Conservation (phyloP, 2,888 invertebrate genomes). For the Cataglyphis altisquamis region DNA sequence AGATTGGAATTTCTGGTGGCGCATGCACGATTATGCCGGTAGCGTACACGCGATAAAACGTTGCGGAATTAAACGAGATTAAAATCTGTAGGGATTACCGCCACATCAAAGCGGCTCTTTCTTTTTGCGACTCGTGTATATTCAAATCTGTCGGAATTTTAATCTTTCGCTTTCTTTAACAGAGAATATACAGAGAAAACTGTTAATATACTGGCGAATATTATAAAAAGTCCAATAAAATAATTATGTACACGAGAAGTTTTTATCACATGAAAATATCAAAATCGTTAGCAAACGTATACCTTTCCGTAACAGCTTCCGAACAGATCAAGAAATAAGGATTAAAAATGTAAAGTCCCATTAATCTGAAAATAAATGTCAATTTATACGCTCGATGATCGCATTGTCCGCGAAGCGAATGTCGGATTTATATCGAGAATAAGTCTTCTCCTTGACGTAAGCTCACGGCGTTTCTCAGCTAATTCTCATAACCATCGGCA, state of each 20-base stretch:
- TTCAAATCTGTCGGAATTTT: constrained; percentile 52
- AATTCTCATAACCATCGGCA: constrained; percentile 31
- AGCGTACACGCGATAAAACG: constrained; percentile 56
- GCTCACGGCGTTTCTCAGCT: not conserved
- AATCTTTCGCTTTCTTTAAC: constrained; percentile 34
- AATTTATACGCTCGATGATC: not conserved
- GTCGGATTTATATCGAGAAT: constrained; percentile 6
- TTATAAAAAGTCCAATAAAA: constrained; percentile 16
- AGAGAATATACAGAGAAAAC: constrained; percentile 27
- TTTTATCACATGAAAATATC: not conserved
- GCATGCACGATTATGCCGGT: constrained; percentile 53
- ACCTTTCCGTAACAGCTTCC: not conserved
- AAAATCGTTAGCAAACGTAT: not conserved
- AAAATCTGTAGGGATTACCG: constrained; percentile 53
- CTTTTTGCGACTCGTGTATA: constrained; percentile 36
- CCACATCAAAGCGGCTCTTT: constrained; percentile 44
- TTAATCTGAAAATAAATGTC: not conserved
- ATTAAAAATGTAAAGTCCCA: constrained; percentile 21
- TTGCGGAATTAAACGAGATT: constrained; percentile 55
- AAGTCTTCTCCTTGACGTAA: not conserved
- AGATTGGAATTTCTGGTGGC: constrained; percentile 55
- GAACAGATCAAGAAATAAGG: not conserved
- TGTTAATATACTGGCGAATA: constrained; percentile 13
- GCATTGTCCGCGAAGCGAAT: not conserved
- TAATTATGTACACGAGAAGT: constrained; percentile 3